phyloP scores from a whole-genome alignment of 2,113 vertebrate species.

The Eptesicus fuscus region DNA sequence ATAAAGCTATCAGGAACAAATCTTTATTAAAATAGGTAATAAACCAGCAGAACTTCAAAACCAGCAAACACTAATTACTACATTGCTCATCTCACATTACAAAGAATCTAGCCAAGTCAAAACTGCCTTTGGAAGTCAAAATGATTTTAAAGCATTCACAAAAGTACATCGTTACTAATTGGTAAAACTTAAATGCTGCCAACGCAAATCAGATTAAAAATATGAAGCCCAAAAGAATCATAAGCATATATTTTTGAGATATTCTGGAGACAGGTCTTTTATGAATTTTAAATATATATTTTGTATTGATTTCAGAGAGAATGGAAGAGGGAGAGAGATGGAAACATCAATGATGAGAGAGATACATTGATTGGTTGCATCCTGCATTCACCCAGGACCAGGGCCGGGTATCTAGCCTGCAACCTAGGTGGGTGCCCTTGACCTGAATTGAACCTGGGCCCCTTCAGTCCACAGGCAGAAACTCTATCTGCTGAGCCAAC shows the following conservation, averaged over 20 bases:
- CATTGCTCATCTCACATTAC: background rate
- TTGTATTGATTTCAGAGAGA: no score
- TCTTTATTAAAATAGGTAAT: background rate
- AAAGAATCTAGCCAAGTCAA: background rate
- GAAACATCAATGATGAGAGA: no score
- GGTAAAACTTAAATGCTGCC: background rate
- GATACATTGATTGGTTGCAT: no score
- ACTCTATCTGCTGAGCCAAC: no score
- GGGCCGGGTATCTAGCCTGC: no score
- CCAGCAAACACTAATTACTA: background rate
- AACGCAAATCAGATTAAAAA: background rate
- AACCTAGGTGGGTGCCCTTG: no score
- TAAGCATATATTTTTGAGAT: background rate
- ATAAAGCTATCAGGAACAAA: background rate
- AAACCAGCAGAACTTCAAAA: background rate
- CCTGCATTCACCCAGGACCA: no score
- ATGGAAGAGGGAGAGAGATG: no score
- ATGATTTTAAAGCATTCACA: background rate
- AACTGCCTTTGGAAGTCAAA: background rate
- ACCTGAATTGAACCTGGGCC: no score
- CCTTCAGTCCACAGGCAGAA: no score
- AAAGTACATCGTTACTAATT: background rate
- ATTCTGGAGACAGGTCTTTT: background rate
- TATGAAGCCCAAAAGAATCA: background rate
- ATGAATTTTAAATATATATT: no score